Conservation (phyloP, 2,888 invertebrate genomes). For the Apamea sordens region DNA sequence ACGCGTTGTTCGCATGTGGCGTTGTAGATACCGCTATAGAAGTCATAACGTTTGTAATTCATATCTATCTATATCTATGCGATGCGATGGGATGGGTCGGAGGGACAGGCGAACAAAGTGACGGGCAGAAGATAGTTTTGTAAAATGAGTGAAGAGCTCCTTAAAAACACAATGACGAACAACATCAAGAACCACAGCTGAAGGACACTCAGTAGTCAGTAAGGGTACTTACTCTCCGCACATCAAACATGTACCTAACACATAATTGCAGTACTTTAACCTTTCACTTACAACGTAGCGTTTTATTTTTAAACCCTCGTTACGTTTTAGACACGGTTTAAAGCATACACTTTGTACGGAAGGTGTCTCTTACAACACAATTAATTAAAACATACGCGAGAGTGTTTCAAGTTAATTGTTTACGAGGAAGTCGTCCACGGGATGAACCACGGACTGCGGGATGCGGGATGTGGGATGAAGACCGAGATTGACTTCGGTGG, state of each 20-base stretch:
- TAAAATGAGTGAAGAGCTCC: neutral
- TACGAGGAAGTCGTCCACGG: constrained; percentile 35
- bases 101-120: neutral
- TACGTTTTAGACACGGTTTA: constrained; percentile 19
- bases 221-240: neutral
- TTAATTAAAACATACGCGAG: constrained; percentile 49
- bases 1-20: too few species aligned
- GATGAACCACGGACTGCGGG: constrained; percentile 15
- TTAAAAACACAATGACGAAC: neutral
- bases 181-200: neutral
- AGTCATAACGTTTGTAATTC: neutral
- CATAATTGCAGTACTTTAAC: neutral
- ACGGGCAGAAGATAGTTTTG: neutral
- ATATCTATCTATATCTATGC: neutral
- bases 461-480: constrained; percentile 5
- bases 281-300: constrained; percentile 2
- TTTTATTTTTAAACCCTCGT: constrained; percentile 36
- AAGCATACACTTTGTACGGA: constrained; percentile 26
- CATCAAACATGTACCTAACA: neutral
- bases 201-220: neutral
- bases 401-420: constrained; percentile 46
- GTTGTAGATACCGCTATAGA: too few species aligned
- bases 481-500: constrained; percentile 40
- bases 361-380: constrained; percentile 56
- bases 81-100: neutral